Evolutionary conservation across 2,797 vertebrate genomes (phyloP), one percentile per base, ranked within the genome.

Genomic region (Catostomus latipinnis): DNA sequence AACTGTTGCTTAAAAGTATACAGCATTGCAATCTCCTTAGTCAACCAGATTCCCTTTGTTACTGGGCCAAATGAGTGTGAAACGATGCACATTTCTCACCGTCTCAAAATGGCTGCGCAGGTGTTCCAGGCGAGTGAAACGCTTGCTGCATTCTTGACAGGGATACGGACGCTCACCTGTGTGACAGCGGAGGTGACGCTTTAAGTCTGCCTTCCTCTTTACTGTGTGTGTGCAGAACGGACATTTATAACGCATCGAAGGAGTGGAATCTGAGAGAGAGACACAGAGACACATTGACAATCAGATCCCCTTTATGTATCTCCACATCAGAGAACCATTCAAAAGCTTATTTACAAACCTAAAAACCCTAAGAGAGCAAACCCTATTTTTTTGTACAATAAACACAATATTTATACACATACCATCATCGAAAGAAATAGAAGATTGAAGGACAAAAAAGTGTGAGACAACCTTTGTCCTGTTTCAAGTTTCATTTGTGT

Each of bases 41-140:
- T 34, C 34, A 34, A 34, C 34, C 34, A 34, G 34, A 34, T 34
- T 3, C 34, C 34, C 34, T 34, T 34, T 34, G 76, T 78, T 18
- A 22, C 54, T 48, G 43, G 2, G 13, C 50, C 18, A 57, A 61
- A 60, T 57, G 34, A 6, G 34, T 34, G 34, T 34, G 45, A 66
- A 66, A 52, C n/a, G 49, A 9, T 11, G 61, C 49, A 66, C 7
- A 14, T 72, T 66, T 50, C 78, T 80, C 88, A 98, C 97, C 6
- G 97, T 99, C 90, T 98, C 96, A 85, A 98, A 98, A 83, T 99
- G 98, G 93, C 97, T 99, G 13, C 97, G 96, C 6, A 99, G 95
- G 84, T 99, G 98, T 85, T 99, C 97, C 18, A 99, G 94, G 83
- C 98, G 93, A 80, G 97, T 98, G 71, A 99, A 99, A 14, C 98